A percentile compares a stretch with the other conserved stretches of the same genome.
Evolutionary conservation across 2,888 invertebrate species (phyloP).

Genomic region (Hyles lineata): DNA sequence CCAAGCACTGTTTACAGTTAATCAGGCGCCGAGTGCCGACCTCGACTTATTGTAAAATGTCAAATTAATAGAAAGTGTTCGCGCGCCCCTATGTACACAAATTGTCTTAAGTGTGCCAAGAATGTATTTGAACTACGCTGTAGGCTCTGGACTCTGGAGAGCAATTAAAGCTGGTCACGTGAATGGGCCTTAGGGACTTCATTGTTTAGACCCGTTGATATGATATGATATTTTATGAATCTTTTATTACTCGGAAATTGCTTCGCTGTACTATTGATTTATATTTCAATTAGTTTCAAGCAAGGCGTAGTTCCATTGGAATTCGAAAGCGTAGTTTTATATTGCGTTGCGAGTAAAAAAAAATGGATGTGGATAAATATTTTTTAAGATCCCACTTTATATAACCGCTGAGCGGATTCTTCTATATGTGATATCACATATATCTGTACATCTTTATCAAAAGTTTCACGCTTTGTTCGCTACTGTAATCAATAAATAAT

Average conservation of each 20-base stretch:
- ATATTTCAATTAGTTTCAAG: no score
- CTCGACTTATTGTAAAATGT: slow-evolving; percentile 14
- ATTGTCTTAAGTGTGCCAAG: slow-evolving; percentile 31
- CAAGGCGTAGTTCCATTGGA: no score
- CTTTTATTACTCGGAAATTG: neutral
- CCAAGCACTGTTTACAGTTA: neutral
- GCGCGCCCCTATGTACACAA: slow-evolving; percentile 18
- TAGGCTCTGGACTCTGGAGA: neutral
- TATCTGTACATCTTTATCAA: no score
- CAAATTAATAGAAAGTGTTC: slow-evolving; percentile 25
- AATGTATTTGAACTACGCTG: slow-evolving; percentile 12
- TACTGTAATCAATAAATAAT: no score
- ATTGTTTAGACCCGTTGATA: neutral
- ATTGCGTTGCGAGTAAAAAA: no score
- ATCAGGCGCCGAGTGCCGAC: neutral
- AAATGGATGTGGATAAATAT: no score
- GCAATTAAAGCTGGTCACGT: slow-evolving; percentile 19
- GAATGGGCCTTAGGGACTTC: neutral
- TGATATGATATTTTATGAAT: neutral
- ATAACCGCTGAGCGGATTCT: no score
- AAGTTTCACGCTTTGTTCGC: no score
- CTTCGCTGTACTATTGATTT: neutral
- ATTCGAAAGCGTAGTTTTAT: no score
- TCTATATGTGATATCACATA: no score
- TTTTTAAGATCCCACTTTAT: no score